phyloP scores from a whole-genome alignment of 2,113 vertebrate genomes.

The human region DNA sequence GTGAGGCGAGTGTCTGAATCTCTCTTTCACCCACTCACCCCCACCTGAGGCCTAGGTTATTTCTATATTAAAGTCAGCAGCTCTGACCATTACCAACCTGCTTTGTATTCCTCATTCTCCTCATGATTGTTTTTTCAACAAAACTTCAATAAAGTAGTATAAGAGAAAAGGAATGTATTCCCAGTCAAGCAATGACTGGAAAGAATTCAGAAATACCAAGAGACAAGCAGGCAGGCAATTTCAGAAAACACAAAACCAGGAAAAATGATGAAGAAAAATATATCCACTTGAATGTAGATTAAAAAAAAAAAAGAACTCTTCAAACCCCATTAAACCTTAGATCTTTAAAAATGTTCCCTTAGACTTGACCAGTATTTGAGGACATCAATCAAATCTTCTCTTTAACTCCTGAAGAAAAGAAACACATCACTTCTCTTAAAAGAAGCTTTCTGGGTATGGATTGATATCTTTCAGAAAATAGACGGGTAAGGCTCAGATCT shows the following conservation, averaged over 20 bases:
- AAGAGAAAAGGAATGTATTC: conserved; percentile 10
- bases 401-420: not conserved
- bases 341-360: conserved; percentile 18
- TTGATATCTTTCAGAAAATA: conserved; percentile 14
- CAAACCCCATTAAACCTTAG: conserved; percentile 4
- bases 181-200: not conserved
- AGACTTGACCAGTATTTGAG: not conserved
- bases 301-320: not conserved
- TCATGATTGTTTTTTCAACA: not conserved
- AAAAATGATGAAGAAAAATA: not conserved
- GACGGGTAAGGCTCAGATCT: not conserved
- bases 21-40: not conserved
- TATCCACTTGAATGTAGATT: not conserved
- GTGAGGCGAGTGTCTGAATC: not conserved
- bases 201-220: conserved; percentile 43
- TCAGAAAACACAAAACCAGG: not conserved
- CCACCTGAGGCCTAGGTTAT: not conserved
- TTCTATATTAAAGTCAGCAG: not conserved
- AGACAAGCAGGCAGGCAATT: not conserved
- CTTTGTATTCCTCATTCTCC: not conserved
- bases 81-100: not conserved
- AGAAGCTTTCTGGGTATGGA: not conserved
- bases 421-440: not conserved
- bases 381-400: not conserved
- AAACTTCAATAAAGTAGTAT: not conserved